Conservation (phyloP, 2,797 vertebrate species). For the Lindbergichthys nudifrons region DNA sequence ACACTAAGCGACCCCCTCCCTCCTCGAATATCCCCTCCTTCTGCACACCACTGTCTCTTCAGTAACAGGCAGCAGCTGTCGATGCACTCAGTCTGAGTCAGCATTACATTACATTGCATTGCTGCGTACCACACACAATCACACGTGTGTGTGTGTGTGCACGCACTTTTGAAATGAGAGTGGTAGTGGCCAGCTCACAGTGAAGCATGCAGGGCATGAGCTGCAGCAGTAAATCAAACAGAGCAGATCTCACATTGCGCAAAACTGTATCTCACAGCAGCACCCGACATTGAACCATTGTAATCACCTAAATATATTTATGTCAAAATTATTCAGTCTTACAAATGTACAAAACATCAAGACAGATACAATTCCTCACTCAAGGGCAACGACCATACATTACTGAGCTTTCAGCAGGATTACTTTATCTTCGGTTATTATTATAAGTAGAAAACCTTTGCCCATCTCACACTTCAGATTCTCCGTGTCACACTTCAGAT, state of each 20-base stretch:
- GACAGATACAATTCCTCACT: neutral
- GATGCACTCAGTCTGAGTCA: slow-evolving; percentile 76
- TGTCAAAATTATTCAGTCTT: neutral
- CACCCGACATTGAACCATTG: neutral
- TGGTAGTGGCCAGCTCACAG: slow-evolving; percentile 1
- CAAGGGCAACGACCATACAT: neutral
- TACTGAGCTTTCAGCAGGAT: neutral
- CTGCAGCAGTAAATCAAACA: slow-evolving; percentile 17
- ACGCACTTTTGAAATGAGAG: neutral
- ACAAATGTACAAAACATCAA: neutral
- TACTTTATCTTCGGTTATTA: neutral
- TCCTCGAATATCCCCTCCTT: slow-evolving; percentile 38
- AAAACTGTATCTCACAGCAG: neutral
- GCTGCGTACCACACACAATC: slow-evolving; percentile 34
- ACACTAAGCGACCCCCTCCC: slow-evolving; percentile 28
- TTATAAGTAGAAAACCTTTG: neutral
- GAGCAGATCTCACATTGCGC: neutral
- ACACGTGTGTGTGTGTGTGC: slow-evolving; percentile 9
- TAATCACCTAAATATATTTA: neutral
- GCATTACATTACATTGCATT: slow-evolving; percentile 64
- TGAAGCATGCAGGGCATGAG: neutral
- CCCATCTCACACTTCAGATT: neutral
- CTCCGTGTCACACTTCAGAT: neutral
- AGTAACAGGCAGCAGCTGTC: slow-evolving; percentile 75
- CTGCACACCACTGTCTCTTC: slow-evolving; percentile 53